Evolutionary conservation across 23 tunicate genomes (phyloP).

Genomic region (Corella eumyota): DNA sequence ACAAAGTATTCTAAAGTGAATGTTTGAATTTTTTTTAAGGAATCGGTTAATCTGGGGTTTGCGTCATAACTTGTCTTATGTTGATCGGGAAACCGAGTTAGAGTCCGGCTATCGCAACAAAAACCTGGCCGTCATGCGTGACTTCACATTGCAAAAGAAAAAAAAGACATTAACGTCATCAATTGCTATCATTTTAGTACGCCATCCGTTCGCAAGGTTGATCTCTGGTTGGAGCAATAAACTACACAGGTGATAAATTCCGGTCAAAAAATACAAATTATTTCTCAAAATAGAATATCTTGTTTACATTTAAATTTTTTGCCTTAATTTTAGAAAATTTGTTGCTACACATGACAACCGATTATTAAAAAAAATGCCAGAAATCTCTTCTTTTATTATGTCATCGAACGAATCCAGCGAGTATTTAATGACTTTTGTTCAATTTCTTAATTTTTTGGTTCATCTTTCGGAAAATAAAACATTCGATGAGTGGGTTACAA

Average conservation of each 20-base stretch:
- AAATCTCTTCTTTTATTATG: background rate
- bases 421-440: background rate
- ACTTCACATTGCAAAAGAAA: constrained; percentile 1
- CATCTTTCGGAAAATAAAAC: background rate
- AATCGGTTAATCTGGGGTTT: constrained; percentile 27
- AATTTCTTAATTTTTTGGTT: background rate
- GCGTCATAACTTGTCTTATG: constrained; percentile 6
- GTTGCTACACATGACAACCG: constrained; percentile 1
- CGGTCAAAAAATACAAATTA: no score
- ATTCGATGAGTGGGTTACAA: background rate
- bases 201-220: constrained; percentile 48
- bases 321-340: constrained; percentile 1
- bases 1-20: no score
- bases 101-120: constrained; percentile 25
- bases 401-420: background rate
- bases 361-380: background rate
- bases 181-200: constrained; percentile 23
- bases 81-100: constrained; percentile 3
- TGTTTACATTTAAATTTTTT: no score
- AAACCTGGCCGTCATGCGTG: constrained; percentile 14
- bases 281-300: no score
- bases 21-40: no score
- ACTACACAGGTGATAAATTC: constrained; percentile 43
- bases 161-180: constrained; percentile 14
- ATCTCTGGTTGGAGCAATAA: constrained; percentile 62